phyloP scores from a whole-genome alignment of 2,888 invertebrate species.

The Hymenopus coronatus region DNA sequence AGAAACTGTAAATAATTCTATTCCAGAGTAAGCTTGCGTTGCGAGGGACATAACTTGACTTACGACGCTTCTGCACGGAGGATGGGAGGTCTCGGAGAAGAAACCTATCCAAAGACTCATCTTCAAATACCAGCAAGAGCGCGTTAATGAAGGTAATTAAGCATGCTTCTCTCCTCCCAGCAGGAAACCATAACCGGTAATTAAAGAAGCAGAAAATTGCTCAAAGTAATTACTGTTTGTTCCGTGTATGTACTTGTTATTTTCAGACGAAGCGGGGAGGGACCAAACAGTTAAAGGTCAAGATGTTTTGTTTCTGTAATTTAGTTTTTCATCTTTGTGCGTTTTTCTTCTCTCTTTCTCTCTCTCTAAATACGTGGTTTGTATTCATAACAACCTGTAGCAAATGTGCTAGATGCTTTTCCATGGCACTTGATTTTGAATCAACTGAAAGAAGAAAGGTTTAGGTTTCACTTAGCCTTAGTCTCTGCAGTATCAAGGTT shows the following conservation, averaged over 20 bases:
- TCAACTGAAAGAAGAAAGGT: not conserved
- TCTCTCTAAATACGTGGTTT: slow-evolving; percentile 1
- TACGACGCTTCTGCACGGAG: not conserved
- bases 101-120: slow-evolving; percentile 4
- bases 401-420: not conserved
- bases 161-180: slow-evolving; percentile 16
- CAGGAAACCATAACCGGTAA: slow-evolving; percentile 22
- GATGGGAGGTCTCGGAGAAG: not conserved
- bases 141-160: slow-evolving; percentile 27
- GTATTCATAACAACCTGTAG: slow-evolving; percentile 4
- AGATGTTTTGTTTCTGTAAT: slow-evolving; percentile 15
- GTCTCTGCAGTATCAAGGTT: too few species aligned
- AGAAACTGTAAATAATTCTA: too few species aligned
- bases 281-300: slow-evolving; percentile 10
- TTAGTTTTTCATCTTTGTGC: not conserved
- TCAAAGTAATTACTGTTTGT: slow-evolving; percentile 25
- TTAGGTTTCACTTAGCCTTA: too few species aligned
- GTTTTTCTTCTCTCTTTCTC: not conserved
- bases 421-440: not conserved
- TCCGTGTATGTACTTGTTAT: slow-evolving; percentile 15
- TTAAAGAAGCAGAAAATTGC: slow-evolving; percentile 26
- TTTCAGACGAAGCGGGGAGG: not conserved
- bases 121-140: slow-evolving; percentile 16
- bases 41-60: not conserved
- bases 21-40: too few species aligned